These are phyloP conservation scores for Embiotoca jacksoni DNA, from an alignment of 2,113 vertebrate species.

Conservation along the genomic window DNA sequence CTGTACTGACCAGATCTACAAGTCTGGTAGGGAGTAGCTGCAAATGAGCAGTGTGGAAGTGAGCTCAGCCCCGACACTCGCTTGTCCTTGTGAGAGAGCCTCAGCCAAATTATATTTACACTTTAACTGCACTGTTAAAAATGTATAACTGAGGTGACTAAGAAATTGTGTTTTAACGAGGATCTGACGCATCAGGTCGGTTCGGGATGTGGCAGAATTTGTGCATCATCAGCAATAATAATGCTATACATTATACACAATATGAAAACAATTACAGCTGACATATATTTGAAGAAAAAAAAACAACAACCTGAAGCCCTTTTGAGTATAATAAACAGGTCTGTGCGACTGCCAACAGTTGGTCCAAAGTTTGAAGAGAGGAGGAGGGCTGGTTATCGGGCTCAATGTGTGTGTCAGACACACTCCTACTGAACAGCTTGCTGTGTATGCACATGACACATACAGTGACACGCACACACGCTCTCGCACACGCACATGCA, in stretches of 20 bases:
- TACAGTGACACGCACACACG: slow-evolving; percentile 20
- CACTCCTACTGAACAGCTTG: slow-evolving; percentile 36
- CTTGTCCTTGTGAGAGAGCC: background rate
- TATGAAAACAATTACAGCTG: background rate
- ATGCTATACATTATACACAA: background rate
- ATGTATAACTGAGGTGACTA: background rate
- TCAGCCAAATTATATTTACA: background rate
- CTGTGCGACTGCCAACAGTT: slow-evolving; percentile 33
- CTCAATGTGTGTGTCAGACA: slow-evolving; percentile 35
- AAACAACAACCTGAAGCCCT: background rate
- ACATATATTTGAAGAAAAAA: background rate
- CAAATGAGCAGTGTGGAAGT: background rate
- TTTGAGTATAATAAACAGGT: background rate
- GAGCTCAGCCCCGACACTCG: background rate
- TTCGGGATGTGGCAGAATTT: background rate
- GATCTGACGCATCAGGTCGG: background rate
- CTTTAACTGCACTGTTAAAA: background rate
- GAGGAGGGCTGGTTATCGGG: slow-evolving; percentile 11
- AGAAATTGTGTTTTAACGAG: background rate
- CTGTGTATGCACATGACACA: slow-evolving; percentile 44
- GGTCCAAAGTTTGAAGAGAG: slow-evolving; percentile 18
- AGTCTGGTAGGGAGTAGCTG: background rate
- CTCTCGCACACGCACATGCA: slow-evolving; percentile 8
- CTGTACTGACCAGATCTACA: background rate
- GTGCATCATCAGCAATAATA: background rate